These are phyloP conservation scores for Alca torda DNA, from an alignment of 2,797 vertebrate species.

Conservation along the genomic window DNA sequence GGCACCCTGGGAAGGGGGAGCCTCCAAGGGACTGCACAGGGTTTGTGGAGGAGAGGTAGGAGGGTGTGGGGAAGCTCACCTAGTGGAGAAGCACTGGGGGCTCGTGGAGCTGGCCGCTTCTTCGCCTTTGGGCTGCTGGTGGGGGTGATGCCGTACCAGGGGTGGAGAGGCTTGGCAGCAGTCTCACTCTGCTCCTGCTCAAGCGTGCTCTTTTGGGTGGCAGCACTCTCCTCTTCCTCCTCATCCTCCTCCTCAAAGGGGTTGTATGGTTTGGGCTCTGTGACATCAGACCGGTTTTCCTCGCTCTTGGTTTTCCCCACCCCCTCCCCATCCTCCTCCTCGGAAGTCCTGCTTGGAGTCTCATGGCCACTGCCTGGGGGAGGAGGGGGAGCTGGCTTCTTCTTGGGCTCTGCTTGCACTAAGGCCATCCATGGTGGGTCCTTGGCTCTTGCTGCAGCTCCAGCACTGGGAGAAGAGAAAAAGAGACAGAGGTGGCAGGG, in stretches of 20 bases:
- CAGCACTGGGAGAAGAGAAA: slow-evolving; percentile 4
- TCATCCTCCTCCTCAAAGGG: slow-evolving; percentile 88
- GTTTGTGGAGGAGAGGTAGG: background rate
- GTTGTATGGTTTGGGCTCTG: slow-evolving; percentile 82
- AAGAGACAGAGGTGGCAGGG: background rate
- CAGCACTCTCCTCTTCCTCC: slow-evolving; percentile 51
- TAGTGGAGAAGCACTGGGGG: slow-evolving; percentile 80
- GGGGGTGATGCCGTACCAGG: slow-evolving; percentile 93
- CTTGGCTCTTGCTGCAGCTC: slow-evolving; percentile 72
- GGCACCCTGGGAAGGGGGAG: background rate
- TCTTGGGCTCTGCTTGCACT: slow-evolving; percentile 90
- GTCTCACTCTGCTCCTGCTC: slow-evolving; percentile 65
- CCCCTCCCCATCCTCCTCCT: slow-evolving; percentile 36
- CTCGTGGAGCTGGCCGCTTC: slow-evolving; percentile 88
- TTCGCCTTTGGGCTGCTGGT: slow-evolving; percentile 82
- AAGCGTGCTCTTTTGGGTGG: background rate
- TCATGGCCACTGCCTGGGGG: slow-evolving; percentile 57
- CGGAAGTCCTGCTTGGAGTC: background rate
- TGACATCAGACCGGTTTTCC: slow-evolving; percentile 1
- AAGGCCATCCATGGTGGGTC: slow-evolving; percentile 95
- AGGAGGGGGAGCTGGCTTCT: slow-evolving; percentile 83
- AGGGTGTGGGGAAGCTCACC: slow-evolving; percentile 72
- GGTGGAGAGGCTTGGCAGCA: slow-evolving; percentile 80
- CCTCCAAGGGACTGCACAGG: background rate
- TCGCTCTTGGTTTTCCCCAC: background rate